Base-by-base conservation (phyloP, 92 coral and sea anemone genomes). In the Umimayanthus chanpuru region DNA sequence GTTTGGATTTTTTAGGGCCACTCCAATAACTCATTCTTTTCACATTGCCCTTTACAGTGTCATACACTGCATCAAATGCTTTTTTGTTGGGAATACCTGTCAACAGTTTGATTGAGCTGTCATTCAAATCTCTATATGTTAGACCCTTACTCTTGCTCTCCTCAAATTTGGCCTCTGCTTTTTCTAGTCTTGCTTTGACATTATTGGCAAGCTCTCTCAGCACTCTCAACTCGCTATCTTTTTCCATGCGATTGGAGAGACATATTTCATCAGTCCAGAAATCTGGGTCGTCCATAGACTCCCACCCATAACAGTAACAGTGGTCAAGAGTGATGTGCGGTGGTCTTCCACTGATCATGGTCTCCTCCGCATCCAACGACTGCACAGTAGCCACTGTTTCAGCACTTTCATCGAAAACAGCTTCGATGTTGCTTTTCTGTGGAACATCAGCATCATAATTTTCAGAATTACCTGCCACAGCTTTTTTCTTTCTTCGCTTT, bases 1-100 rank as follows among this genome's bases (percentile, higher is more conserved):
- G 82, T 85, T 83, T 80, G 67, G 82, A 83, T 90, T 90, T 92
- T 87, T 88, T 87, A 43, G 92, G 58, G 82, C 89, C 94, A 58
- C 88, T 90, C 93, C 91, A 92, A 83, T 89, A 90, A 81, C 86
- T 89, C 26, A 73, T 18, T 79, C 38, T 77, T 73, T 80, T 85
- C 26, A 49, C 38, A 29, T 40, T 55, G 68, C 32, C 40, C 71
- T 55, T 30, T 43, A 80, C 40, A 29, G 90, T 12, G 16, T 82
- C 36, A 82, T 56, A 87, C 55, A 87, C 38, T 76, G 30, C 36
- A 61, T 77, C 41, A 87, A 87, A 76, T 43, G 89, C 88, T 67
- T 66, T 67, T 28, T 40, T 66, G 41, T 64, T 85, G 11, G 88
- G 88, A 66, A 85, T 85, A 2, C 88, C 80, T 18, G 88, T 85